Base-by-base conservation (phyloP, 92 coral and sea anemone genomes). In the Epizoanthus scotinus region DNA sequence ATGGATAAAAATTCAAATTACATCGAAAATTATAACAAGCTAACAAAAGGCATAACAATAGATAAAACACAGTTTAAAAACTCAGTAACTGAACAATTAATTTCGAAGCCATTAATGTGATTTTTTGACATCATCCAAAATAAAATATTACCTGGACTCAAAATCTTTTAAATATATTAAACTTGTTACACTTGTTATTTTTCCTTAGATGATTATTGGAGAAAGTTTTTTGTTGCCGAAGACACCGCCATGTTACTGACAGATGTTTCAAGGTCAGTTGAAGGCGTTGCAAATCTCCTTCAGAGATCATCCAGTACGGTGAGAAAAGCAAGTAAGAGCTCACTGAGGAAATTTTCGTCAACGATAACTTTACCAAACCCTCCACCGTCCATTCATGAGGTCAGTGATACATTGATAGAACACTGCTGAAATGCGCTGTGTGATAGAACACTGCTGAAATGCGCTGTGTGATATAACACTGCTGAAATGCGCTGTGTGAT, bases 171-270 rank as follows among this genome's bases (percentile, higher is more conserved):
- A 14, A 21, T 6, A 3, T 38, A 25, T 60, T 8, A 55, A 66
- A 38, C 52, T 10, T 19, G 27, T n/a, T 28, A 29, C 20, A 19
- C 47, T 2, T 19, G 5, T 6, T 42, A 22, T 73, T 29, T 55
- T 65, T 3, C 61, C 70, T 27, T 71, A 96, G 99, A 90, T 66
- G 96, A 96, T 83, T 91, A 96, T 82, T 96, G 99, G 99, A 85
- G 81, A 83, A 96, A 96, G 64, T 90, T 86, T 53, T 96, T 96
- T 65, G 83, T 96, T 63, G 87, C 91, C 31, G 99, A 96, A 77
- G 99, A 96, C 82, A 96, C 94, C 54, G 96, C 99, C 31, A 96
- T 96, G 99, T 54, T 96, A 85, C 85, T 96, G 29, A 96, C 99
- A 5, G 99, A 96, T 67, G 98, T 96, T 28, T 85, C 92, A 49